Conservation (phyloP, 2,797 vertebrate species). For the Pipistrellus nathusii region DNA sequence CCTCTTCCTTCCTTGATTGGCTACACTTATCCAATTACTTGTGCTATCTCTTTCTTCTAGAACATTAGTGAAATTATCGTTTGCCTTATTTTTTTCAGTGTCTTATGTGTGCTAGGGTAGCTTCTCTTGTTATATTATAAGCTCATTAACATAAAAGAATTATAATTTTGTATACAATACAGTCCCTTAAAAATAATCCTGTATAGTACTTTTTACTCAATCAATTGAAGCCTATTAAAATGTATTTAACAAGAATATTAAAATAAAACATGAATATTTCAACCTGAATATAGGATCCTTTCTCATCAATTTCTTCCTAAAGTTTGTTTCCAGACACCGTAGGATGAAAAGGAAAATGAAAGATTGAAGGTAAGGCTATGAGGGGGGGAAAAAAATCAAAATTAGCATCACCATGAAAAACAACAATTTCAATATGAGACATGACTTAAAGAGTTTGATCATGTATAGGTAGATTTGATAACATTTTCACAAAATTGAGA, state of each 20-base stretch:
- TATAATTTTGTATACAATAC: not conserved
- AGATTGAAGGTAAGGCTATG: slow-evolving; percentile 93
- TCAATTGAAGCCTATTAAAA: not conserved
- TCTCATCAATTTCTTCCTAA: slow-evolving; percentile 89
- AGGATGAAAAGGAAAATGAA: slow-evolving; percentile 91
- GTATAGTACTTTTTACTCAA: not conserved
- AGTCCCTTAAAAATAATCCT: not conserved
- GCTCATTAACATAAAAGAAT: not conserved
- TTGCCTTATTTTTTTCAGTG: slow-evolving; percentile 39
- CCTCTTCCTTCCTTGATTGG: not conserved
- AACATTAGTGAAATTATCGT: not conserved
- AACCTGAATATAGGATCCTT: slow-evolving; percentile 94
- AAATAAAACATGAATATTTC: slow-evolving; percentile 63
- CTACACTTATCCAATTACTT: not conserved
- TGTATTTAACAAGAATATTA: not conserved
- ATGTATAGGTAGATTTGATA: not conserved
- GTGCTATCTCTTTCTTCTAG: not conserved
- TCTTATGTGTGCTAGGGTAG: not conserved
- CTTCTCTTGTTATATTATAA: not conserved
- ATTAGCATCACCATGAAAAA: slow-evolving; percentile 5
- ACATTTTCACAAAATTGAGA: not conserved
- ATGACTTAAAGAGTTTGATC: not conserved
- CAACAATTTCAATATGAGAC: not conserved
- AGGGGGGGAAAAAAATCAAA: slow-evolving; percentile 41
- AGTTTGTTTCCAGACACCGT: slow-evolving; percentile 91